Evolutionary conservation across 2,113 vertebrate genomes (phyloP).

Genomic region (Proterorhinus semilunaris): DNA sequence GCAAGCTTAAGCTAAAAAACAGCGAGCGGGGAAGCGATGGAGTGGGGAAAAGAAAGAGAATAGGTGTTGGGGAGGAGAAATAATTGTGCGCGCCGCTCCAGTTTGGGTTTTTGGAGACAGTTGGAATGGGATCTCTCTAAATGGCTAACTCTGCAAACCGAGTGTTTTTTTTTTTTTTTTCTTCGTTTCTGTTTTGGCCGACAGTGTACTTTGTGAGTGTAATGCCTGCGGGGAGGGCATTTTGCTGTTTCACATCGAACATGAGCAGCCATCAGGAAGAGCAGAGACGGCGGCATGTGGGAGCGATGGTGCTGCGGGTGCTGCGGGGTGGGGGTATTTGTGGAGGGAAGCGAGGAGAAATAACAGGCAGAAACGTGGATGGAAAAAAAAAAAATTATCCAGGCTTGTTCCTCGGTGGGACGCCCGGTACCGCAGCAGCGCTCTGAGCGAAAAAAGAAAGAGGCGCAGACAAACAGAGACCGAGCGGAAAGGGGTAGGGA

Average conservation of each 20-base stretch:
- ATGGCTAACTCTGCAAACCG: slow-evolving; percentile 66
- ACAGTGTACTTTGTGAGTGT: slow-evolving; percentile 53
- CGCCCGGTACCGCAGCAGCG: slow-evolving; percentile 54
- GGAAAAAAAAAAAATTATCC: slow-evolving; percentile 45
- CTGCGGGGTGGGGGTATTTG: slow-evolving; percentile 28
- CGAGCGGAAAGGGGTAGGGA: slow-evolving; percentile 52
- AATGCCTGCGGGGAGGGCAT: slow-evolving; percentile 55
- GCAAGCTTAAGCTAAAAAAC: slow-evolving; percentile 76
- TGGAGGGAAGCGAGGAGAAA: slow-evolving; percentile 56
- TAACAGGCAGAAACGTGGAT: slow-evolving; percentile 48
- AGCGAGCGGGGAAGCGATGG: slow-evolving; percentile 38
- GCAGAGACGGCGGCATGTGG: slow-evolving; percentile 32
- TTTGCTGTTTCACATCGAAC: slow-evolving; percentile 60
- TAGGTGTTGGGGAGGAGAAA: slow-evolving; percentile 62
- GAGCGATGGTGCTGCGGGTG: slow-evolving; percentile 13
- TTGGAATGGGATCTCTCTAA: slow-evolving; percentile 63
- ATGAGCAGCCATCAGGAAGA: slow-evolving; percentile 53
- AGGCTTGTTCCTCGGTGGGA: slow-evolving; percentile 64
- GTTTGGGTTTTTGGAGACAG: slow-evolving; percentile 57
- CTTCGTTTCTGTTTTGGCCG: slow-evolving; percentile 36
- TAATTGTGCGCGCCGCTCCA: slow-evolving; percentile 59
- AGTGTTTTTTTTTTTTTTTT: neutral
- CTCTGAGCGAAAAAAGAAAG: slow-evolving; percentile 56
- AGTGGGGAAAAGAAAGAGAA: slow-evolving; percentile 61
- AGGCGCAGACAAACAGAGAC: slow-evolving; percentile 56